Percentiles rank a stretch among this genome's conserved stretches.
phyloP scores from a whole-genome alignment of 2,797 vertebrate species.

The Leontocebus nigricollis region DNA sequence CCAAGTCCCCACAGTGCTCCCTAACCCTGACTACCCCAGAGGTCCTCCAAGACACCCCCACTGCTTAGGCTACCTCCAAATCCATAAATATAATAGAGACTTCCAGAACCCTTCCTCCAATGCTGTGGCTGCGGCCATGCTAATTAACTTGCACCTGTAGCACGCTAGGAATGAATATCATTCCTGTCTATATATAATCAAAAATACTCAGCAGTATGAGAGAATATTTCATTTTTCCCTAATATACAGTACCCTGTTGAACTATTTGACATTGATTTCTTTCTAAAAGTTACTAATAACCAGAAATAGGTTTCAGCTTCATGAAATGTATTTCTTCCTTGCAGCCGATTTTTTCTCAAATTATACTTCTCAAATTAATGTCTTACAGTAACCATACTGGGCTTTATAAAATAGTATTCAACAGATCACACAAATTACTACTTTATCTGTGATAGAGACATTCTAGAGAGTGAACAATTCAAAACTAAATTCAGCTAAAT shows the following conservation, averaged over 20 bases:
- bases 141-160: background rate
- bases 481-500: conserved; percentile 10
- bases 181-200: background rate
- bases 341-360: background rate
- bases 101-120: background rate
- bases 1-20: background rate
- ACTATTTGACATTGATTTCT: background rate
- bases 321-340: background rate
- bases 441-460: background rate
- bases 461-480: background rate
- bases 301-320: background rate
- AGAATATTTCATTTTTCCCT: background rate
- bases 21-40: background rate
- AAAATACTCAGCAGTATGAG: background rate
- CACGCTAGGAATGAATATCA: background rate
- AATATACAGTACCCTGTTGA: background rate
- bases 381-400: background rate
- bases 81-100: background rate
- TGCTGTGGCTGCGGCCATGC: background rate
- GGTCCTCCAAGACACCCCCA: background rate
- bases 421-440: background rate
- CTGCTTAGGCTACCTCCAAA: background rate
- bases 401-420: background rate
- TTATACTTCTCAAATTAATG: background rate
- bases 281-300: background rate